Conservation (phyloP, 2,888 invertebrate species). For the Drosophila prolongata region DNA sequence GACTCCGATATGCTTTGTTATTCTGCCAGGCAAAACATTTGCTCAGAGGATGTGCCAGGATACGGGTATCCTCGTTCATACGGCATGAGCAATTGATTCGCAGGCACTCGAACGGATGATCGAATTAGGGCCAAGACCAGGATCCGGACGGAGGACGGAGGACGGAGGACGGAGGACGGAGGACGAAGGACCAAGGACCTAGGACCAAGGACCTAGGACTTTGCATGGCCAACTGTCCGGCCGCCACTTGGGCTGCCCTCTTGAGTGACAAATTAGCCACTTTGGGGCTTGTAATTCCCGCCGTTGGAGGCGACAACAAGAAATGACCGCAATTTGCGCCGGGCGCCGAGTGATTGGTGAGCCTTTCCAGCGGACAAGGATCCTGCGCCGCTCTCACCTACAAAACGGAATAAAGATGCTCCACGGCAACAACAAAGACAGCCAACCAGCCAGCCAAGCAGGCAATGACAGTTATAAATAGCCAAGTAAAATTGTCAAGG, state of each 20-base stretch:
- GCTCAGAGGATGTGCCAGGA: slow-evolving; percentile 60
- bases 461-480: slow-evolving; percentile 74
- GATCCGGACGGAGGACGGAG: background rate
- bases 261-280: slow-evolving; percentile 75
- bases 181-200: background rate
- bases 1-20: slow-evolving; percentile 53
- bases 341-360: slow-evolving; percentile 74
- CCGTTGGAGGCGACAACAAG: slow-evolving; percentile 74
- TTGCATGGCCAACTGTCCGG: slow-evolving; percentile 35
- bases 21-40: slow-evolving; percentile 59
- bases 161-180: background rate
- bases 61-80: slow-evolving; percentile 37
- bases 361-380: slow-evolving; percentile 40
- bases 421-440: slow-evolving; percentile 28
- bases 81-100: slow-evolving; percentile 71
- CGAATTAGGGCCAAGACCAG: slow-evolving; percentile 57
- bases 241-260: slow-evolving; percentile 22
- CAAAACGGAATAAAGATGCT: slow-evolving; percentile 64
- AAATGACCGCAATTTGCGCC: slow-evolving; percentile 77
- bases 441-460: slow-evolving; percentile 19
- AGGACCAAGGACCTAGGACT: slow-evolving; percentile 24
- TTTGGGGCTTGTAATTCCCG: slow-evolving; percentile 74
- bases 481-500: slow-evolving; percentile 72
- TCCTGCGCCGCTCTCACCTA: slow-evolving; percentile 51
- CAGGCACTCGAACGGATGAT: slow-evolving; percentile 61